Conservation (phyloP, 2,888 invertebrate species). For the Hirtodrosophila alboralis region DNA sequence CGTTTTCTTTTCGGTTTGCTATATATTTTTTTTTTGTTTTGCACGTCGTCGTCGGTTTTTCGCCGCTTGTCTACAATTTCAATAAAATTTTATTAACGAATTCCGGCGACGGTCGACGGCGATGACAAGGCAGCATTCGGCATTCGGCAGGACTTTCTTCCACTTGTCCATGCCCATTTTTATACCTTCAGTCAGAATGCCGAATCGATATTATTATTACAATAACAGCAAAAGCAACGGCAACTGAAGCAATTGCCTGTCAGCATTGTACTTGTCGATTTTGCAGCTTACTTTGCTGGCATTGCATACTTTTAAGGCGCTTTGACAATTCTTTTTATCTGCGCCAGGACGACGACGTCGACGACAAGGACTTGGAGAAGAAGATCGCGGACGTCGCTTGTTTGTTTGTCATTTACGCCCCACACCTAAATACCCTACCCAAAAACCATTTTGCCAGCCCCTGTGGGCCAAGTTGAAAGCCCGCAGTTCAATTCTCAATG, state of each 20-base stretch:
- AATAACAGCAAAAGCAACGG: slow-evolving; percentile 53
- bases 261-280: slow-evolving; percentile 81
- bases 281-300: slow-evolving; percentile 80
- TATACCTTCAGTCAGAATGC: slow-evolving; percentile 61
- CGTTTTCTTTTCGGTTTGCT: slow-evolving; percentile 38
- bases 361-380: slow-evolving; percentile 5
- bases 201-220: slow-evolving; percentile 80
- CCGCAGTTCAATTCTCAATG: slow-evolving; percentile 80
- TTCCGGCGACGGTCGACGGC: slow-evolving; percentile 79
- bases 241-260: slow-evolving; percentile 77
- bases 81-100: slow-evolving; percentile 83
- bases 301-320: slow-evolving; percentile 80
- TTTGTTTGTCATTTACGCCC: slow-evolving; percentile 78
- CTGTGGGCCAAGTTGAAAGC: slow-evolving; percentile 63
- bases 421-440: slow-evolving; percentile 3
- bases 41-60: slow-evolving; percentile 78
- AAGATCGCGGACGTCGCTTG: slow-evolving; percentile 69
- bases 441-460: slow-evolving; percentile 18
- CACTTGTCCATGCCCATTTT: slow-evolving; percentile 54
- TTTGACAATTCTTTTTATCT: slow-evolving; percentile 81
- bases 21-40: slow-evolving; percentile 62
- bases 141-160: slow-evolving; percentile 44
- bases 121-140: slow-evolving; percentile 70
- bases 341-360: slow-evolving; percentile 57
- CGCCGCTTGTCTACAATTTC: slow-evolving; percentile 83